Evolutionary conservation across 2,113 vertebrate species (phyloP), one percentile per base, ranked within the genome.

Genomic region (Carassius gibelio): DNA sequence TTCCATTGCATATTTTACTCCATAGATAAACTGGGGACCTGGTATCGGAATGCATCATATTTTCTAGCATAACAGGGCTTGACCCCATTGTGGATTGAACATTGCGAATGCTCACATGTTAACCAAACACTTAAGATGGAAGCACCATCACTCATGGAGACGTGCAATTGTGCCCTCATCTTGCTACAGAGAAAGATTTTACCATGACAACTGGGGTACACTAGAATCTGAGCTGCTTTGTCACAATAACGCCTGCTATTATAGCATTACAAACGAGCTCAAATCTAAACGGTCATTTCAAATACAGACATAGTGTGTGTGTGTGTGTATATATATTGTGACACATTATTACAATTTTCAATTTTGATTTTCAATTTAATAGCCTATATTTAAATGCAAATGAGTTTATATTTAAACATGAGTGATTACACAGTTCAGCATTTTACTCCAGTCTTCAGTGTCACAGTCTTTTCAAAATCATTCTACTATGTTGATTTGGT

Each of bases 61-160:
- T 83, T 72, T 72, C 30, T 68, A 36, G 50, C 50, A 42, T 59
- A 57, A 59, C 66, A 9, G 19, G 45, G 34, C 50, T 83, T 72
- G 66, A 83, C 21, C 30, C 50, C 42, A 55, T 69, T 52, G 62
- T 69, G 42, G 66, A 72, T 26, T 36, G 30, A 72, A 59, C 19
- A 26, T 59, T 17, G 10, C 0, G 34, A 55, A 10, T 3, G 19
- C 17, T 74, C 57, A 23, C 45, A 23, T 55, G 36, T 48, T 61
- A 86, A 52, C 52, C 34, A 74, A 75, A 86, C 77, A 81, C 84
- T 75, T 86, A 71, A 57, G 21, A 30, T 38, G 68, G 26, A 83
- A 42, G 50, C 80, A n/a, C 50, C 78, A 45, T 74, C 78, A 86
- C 38, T 74, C 45, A 66, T 8, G n/a, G 52, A 74, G 71, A 86